Percentiles rank a stretch among this genome's conserved stretches.
These are phyloP conservation scores for Augiades crinisus DNA, from an alignment of 2,888 invertebrate genomes.

Conservation along the genomic window DNA sequence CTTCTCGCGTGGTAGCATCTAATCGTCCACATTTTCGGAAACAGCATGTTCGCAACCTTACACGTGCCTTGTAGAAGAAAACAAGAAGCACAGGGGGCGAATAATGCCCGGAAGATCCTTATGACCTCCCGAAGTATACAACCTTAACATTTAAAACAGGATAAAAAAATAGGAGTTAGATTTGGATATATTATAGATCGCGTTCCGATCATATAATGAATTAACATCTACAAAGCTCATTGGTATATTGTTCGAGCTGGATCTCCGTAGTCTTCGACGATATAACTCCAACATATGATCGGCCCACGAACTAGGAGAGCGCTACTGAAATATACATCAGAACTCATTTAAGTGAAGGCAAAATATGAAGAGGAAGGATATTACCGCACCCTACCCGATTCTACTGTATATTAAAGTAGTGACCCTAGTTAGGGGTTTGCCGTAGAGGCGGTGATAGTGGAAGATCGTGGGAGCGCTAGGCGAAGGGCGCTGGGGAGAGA, in stretches of 20 bases:
- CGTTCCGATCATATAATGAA: constrained; percentile 37
- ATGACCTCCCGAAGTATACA: constrained; percentile 63
- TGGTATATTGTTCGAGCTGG: constrained; percentile 13
- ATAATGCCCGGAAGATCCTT: constrained; percentile 57
- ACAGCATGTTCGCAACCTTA: constrained; percentile 44
- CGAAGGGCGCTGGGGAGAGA: constrained; percentile 64
- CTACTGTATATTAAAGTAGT: constrained; percentile 54
- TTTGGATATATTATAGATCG: constrained; percentile 70
- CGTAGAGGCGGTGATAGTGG: constrained; percentile 67
- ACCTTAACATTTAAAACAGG: constrained; percentile 78
- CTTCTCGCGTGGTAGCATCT: constrained; percentile 3
- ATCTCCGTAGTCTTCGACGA: constrained; percentile 11
- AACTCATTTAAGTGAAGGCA: constrained; percentile 21
- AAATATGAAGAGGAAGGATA: constrained; percentile 11
- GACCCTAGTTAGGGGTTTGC: constrained; percentile 54
- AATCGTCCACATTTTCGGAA: constrained; percentile 48
- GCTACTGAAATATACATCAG: constrained; percentile 54
- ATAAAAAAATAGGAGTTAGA: constrained; percentile 81
- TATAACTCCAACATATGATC: constrained; percentile 38
- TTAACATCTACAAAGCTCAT: constrained; percentile 27
- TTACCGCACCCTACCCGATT: constrained; percentile 34
- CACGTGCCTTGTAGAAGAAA: constrained; percentile 65
- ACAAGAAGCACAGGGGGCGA: constrained; percentile 76
- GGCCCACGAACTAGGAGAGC: constrained; percentile 44
- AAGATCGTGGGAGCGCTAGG: constrained; percentile 72